Percentiles rank a stretch among this genome's conserved stretches.
Evolutionary conservation across 2,888 invertebrate species (phyloP).

Genomic region (Allygus modestus): DNA sequence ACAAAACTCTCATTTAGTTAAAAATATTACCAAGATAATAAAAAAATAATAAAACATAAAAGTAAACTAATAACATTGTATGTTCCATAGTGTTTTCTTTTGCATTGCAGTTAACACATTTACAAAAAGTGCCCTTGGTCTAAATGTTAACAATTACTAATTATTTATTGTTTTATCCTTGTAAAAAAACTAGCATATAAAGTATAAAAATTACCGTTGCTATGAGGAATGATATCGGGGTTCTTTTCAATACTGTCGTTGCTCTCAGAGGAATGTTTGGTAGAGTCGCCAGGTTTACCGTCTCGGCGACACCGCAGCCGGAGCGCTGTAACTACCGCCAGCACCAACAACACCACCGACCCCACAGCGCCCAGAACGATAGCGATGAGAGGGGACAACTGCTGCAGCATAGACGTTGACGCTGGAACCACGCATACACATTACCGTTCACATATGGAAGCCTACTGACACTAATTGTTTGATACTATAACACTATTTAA

Average conservation of each 20-base stretch:
- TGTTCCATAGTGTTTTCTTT: too few species aligned
- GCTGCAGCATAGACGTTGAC: conserved; percentile 71
- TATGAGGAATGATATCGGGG: conserved; percentile 70
- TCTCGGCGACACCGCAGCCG: conserved; percentile 65
- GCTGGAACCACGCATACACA: conserved; percentile 58
- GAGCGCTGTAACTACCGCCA: conserved; percentile 73
- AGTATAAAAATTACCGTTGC: conserved; percentile 62
- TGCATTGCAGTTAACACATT: too few species aligned
- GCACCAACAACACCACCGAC: conserved; percentile 74
- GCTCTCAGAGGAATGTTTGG: conserved; percentile 67
- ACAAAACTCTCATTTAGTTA: too few species aligned
- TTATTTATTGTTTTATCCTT: too few species aligned
- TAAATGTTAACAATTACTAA: too few species aligned
- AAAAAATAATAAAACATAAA: too few species aligned
- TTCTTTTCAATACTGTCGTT: conserved; percentile 70
- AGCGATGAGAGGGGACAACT: conserved; percentile 75
- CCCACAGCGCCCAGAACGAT: conserved; percentile 75
- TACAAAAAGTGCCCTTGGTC: too few species aligned
- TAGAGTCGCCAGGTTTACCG: conserved; percentile 66
- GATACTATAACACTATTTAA: too few species aligned
- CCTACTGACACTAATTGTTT: too few species aligned
- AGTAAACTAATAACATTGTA: too few species aligned
- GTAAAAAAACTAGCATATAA: too few species aligned
- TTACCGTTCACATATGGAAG: neutral
- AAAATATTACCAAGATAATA: too few species aligned